These are phyloP conservation scores for Carassius auratus DNA, from an alignment of 2,113 vertebrate species.

Conservation along the genomic window DNA sequence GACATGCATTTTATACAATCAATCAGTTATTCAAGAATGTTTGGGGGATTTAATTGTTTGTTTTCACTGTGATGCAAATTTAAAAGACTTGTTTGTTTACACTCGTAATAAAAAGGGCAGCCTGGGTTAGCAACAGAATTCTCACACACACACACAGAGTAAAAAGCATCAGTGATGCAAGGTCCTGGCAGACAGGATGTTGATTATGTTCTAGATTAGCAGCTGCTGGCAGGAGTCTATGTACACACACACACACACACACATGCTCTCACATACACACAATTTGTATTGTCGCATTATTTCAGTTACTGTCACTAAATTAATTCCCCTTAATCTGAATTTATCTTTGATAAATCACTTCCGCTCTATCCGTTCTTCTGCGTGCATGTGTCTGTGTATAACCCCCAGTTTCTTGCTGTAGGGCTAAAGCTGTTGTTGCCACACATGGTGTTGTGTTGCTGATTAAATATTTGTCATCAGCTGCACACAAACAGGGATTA, in stretches of 20 bases:
- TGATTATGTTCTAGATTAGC: slow-evolving; percentile 45
- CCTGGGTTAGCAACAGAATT: neutral
- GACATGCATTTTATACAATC: slow-evolving; percentile 1
- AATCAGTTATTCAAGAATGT: neutral
- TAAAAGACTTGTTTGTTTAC: slow-evolving; percentile 9
- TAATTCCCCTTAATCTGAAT: slow-evolving; percentile 30
- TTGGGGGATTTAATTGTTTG: slow-evolving; percentile 21
- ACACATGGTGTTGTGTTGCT: slow-evolving; percentile 49
- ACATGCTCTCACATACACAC: neutral
- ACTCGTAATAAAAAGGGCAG: neutral
- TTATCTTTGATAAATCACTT: slow-evolving; percentile 9
- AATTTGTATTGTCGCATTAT: neutral
- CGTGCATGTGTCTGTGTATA: neutral
- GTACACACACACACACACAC: neutral
- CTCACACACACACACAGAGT: slow-evolving; percentile 3
- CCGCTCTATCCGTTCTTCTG: neutral
- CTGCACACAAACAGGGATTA: slow-evolving; percentile 36
- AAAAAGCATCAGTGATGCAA: slow-evolving; percentile 3
- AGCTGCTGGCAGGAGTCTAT: slow-evolving; percentile 33
- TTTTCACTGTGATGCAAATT: neutral
- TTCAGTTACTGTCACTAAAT: slow-evolving; percentile 29
- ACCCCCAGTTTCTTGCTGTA: slow-evolving; percentile 5
- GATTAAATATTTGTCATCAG: slow-evolving; percentile 57
- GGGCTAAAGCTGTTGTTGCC: slow-evolving; percentile 50
- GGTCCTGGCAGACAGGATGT: slow-evolving; percentile 38